Conservation (phyloP, 2,888 invertebrate genomes). For the Epistrophe grossulariae region DNA sequence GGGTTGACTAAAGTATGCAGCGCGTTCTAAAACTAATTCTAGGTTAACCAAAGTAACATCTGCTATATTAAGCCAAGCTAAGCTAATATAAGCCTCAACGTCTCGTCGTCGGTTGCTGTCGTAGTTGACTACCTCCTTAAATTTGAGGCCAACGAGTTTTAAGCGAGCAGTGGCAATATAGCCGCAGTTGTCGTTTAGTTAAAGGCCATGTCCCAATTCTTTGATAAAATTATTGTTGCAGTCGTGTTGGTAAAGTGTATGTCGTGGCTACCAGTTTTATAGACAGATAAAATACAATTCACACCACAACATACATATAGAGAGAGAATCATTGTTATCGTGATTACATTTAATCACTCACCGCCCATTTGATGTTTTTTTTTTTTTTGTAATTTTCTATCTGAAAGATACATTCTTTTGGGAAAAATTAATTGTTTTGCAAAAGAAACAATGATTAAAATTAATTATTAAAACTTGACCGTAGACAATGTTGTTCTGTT, state of each 20-base stretch:
- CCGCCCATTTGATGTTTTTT: slow-evolving; percentile 38
- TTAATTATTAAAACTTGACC: not conserved
- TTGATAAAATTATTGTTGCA: slow-evolving; percentile 28
- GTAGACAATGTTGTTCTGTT: too few relatives aligned
- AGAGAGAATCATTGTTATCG: slow-evolving; percentile 21
- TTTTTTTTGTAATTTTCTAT: not conserved
- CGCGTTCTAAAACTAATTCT: slow-evolving; percentile 45
- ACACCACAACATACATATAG: not conserved
- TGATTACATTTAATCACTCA: slow-evolving; percentile 13
- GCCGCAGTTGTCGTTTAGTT: slow-evolving; percentile 27
- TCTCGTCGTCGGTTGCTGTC: not conserved
- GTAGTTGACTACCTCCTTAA: slow-evolving; percentile 51
- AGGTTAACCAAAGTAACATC: slow-evolving; percentile 57
- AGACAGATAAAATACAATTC: not conserved
- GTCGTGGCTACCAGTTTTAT: not conserved
- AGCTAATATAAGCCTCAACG: not conserved
- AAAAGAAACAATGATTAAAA: slow-evolving; percentile 3
- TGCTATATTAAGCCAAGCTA: slow-evolving; percentile 20
- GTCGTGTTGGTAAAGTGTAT: not conserved
- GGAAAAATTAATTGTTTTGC: slow-evolving; percentile 16
- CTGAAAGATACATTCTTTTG: slow-evolving; percentile 10
- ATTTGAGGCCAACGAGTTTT: slow-evolving; percentile 64
- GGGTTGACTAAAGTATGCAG: slow-evolving; percentile 15
- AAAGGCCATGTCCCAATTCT: slow-evolving; percentile 59
- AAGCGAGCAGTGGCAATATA: slow-evolving; percentile 29